Evolutionary conservation across 2,888 invertebrate species (phyloP).

Genomic region (Dasysyrphus tricinctus): DNA sequence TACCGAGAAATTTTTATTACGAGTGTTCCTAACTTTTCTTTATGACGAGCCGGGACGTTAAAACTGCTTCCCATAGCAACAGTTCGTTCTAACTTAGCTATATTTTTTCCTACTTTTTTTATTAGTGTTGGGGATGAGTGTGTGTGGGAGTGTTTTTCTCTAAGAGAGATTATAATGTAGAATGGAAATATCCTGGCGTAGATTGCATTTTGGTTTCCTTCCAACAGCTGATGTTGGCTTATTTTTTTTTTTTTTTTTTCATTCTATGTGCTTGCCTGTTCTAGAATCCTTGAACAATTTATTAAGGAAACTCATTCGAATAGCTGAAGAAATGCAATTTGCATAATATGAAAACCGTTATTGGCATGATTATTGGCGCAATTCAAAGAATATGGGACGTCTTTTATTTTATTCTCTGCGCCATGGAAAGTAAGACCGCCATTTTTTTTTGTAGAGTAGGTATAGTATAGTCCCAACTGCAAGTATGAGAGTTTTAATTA

Average conservation of each 20-base stretch:
- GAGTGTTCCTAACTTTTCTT: constrained; percentile 49
- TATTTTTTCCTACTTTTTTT: constrained; percentile 7
- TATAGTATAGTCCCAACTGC: constrained; percentile 7
- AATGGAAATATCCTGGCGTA: constrained; percentile 59
- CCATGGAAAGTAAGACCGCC: constrained; percentile 21
- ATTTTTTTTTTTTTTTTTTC: constrained; percentile 25
- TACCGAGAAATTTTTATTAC: constrained; percentile 67
- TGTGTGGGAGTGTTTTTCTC: constrained; percentile 20
- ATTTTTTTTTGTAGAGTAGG: neutral
- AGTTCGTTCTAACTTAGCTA: constrained; percentile 62
- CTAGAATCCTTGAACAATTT: constrained; percentile 61
- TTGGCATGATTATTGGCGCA: constrained; percentile 74
- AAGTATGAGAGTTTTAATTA: constrained; percentile 58
- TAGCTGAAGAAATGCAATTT: constrained; percentile 64
- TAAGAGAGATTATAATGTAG: constrained; percentile 36
- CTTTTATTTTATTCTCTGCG: constrained; percentile 10
- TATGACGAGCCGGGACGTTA: constrained; percentile 23
- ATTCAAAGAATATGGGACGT: constrained; percentile 50
- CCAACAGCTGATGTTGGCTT: constrained; percentile 50
- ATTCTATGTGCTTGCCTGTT: neutral
- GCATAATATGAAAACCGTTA: constrained; percentile 69
- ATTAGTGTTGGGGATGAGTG: neutral
- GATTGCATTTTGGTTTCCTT: constrained; percentile 68
- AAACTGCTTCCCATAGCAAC: constrained; percentile 58
- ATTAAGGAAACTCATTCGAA: constrained; percentile 60